These are phyloP conservation scores for Panulirus ornatus DNA, from an alignment of 1,140 invertebrate genomes.

Conservation along the genomic window DNA sequence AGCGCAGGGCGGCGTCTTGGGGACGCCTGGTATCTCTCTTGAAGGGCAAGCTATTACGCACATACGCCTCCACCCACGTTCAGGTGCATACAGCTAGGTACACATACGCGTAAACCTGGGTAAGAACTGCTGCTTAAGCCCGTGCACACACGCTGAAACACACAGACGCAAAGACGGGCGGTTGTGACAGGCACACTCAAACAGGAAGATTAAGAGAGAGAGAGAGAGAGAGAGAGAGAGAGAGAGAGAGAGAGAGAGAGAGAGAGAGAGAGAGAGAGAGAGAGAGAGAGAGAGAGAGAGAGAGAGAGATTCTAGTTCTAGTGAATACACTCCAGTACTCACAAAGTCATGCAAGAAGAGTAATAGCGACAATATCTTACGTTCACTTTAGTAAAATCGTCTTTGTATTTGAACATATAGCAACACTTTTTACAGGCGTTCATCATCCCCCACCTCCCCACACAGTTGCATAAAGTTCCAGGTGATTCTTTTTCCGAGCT, in stretches of 20 bases:
- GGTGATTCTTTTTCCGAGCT: too few relatives aligned
- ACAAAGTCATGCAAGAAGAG: background rate
- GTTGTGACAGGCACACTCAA: too few relatives aligned
- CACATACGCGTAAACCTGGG: background rate
- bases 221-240: background rate
- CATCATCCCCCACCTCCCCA: too few relatives aligned
- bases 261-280: conserved; percentile 24
- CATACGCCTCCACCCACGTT: background rate
- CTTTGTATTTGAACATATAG: too few relatives aligned
- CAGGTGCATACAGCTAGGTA: background rate
- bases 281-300: conserved; percentile 50
- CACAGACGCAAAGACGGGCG: too few relatives aligned
- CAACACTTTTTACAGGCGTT: too few relatives aligned
- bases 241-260: background rate
- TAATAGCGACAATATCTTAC: too few relatives aligned
- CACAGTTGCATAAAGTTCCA: too few relatives aligned
- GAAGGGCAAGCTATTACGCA: background rate
- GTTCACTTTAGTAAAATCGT: too few relatives aligned
- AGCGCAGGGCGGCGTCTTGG: background rate
- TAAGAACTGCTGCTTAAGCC: background rate
- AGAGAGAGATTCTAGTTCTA: too few relatives aligned
- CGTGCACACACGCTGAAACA: background rate
- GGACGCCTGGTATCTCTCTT: background rate
- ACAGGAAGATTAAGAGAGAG: background rate
- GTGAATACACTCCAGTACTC: background rate